Evolutionary conservation across 2,888 invertebrate genomes (phyloP), one percentile per base, ranked within the genome.

Genomic region (Cylloceria caligata): DNA sequence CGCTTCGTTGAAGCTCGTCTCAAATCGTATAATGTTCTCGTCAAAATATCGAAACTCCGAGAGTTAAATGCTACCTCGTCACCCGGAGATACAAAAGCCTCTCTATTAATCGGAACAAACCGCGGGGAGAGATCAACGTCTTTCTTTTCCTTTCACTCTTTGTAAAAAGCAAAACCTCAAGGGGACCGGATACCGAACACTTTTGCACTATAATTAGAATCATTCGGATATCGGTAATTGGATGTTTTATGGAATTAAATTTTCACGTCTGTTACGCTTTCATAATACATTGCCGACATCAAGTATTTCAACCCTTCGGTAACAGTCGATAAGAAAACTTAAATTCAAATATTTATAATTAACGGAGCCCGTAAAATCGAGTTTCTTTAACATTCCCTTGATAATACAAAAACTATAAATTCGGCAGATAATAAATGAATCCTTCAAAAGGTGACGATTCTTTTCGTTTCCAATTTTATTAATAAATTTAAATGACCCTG

Each of bases 21-120:
- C 84, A 81, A 86, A 86, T 86, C 87, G 81, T 88, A 87, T 87
- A 88, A 89, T 87, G 84, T 86, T 86, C 88, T 76, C 83, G 88
- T 89, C 88, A 88, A 88, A 88, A 86, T 83, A 85, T 78, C 81
- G 69, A 39, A 65, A 82, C 57, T 45, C 52, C 34, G 36, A 34
- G 24, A 69, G 69, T 71, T 85, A 89, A 90, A 90, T 90, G 86
- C 87, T 86, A 90, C 85, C 89, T 86, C 88, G 89, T 88, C 88
- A 85, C 82, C 82, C 82, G 85, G 85, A 83, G 86, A 84, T 78
- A 21, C 84, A 85, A 81, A 86, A 83, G 89, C 86, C 86, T 87
- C 88, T 88, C 88, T 52, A 73, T 73, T 52, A 64, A 73, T 73
- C 30, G 27, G 21, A 42, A 62, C 57, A 9, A 34, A 60, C 60